These are phyloP conservation scores for Andrena chrysosceles DNA, from an alignment of 2,888 invertebrate species.

Conservation along the genomic window DNA sequence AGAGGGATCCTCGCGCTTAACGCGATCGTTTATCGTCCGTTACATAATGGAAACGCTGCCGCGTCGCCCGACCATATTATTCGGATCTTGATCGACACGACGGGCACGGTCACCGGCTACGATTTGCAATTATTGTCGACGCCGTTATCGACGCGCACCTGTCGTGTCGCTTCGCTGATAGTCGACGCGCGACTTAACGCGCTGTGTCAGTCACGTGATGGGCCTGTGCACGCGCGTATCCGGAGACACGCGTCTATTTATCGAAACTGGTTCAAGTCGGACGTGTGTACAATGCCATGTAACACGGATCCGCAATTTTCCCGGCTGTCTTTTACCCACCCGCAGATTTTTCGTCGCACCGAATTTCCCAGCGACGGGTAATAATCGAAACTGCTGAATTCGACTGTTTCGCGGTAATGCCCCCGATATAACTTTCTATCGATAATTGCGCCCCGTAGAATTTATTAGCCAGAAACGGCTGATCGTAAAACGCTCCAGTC, in stretches of 20 bases:
- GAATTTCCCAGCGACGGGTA: not conserved
- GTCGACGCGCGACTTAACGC: constrained; percentile 76
- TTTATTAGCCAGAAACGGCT: constrained; percentile 27
- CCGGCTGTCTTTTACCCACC: not conserved
- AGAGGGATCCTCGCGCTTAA: constrained; percentile 46
- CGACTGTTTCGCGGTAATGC: not conserved
- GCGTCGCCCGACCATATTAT: constrained; percentile 69
- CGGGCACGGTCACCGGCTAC: constrained; percentile 72
- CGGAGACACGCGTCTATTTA: constrained; percentile 54
- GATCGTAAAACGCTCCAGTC: constrained; percentile 2
- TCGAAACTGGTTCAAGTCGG: constrained; percentile 16
- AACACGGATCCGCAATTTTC: not conserved
- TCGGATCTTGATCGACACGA: constrained; percentile 76
- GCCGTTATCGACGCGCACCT: constrained; percentile 78
- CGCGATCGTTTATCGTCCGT: constrained; percentile 61
- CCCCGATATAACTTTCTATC: constrained; percentile 4
- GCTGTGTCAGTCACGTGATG: constrained; percentile 72
- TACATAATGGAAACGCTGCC: constrained; percentile 65
- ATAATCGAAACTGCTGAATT: constrained; percentile 7
- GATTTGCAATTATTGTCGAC: constrained; percentile 80
- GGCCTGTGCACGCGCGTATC: constrained; percentile 56
- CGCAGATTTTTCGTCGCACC: not conserved
- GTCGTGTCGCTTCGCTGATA: constrained; percentile 78
- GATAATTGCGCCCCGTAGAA: constrained; percentile 6
- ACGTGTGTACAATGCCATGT: not conserved